Base-by-base conservation (phyloP, 2,797 vertebrate genomes). In the Melanogrammus aeglefinus region DNA sequence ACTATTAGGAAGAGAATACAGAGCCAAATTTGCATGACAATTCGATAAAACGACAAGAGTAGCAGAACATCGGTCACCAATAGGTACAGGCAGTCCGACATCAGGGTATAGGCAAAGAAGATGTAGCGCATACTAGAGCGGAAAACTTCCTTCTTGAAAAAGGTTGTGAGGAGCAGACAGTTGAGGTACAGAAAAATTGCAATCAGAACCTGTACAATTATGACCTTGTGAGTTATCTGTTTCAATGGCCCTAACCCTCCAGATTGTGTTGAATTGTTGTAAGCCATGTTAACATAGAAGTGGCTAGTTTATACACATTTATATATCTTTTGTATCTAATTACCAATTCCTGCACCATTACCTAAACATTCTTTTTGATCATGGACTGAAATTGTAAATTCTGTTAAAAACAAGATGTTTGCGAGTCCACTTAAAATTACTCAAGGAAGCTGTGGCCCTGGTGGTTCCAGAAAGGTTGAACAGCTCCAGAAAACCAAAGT, bases 111-210 rank as follows among this genome's bases (percentile, higher is more conserved):
- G 29, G 82, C 87, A 78, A 94, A 93, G 10, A 93, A 82, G 51
- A 93, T 80, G 41, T 94, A 93, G 2, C 91, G 89, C 36, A 85
- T 87, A 24, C 82, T 89, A 31, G 74, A 85, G 47, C 81, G 82
- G 75, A 93, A 92, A 1, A 44, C 35, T 0, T 86, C 77, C 44
- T 89, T 91, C 78, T 79, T 84, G 14, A 87, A 82, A 77, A 92
- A 90, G 0, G 81, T 91, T 76, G 69, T 74, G 10, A 92, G 88
- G 18, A 91, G 78, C 14, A 89, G 3, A 21, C 76, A 13, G 73
- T 93, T 92, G 6, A 93, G 83, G 78, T 66, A 87, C 1, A 93
- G 88, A 6, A 92, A 92, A 29, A 87, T 0, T 1, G 8, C 21
- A 1, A 91, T 76, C 5, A 91, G 47, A 41, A 90, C 31, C 74